These are phyloP conservation scores for Eristalinus aeneus DNA, from an alignment of 2,888 invertebrate genomes.

Conservation along the genomic window DNA sequence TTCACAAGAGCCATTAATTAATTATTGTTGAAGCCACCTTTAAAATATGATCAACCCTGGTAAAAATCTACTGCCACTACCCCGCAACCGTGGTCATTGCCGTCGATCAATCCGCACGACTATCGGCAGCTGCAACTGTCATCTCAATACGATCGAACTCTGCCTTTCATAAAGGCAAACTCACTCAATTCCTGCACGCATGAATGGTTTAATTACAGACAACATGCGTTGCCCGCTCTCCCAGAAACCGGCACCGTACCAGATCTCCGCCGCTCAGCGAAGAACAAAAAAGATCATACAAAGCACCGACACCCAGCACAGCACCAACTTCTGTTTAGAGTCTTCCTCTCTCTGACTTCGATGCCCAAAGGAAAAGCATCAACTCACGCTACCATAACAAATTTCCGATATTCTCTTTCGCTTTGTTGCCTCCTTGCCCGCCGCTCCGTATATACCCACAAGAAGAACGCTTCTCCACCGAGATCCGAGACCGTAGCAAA, in stretches of 20 bases:
- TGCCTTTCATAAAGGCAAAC: constrained; percentile 28
- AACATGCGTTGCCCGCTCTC: constrained; percentile 47
- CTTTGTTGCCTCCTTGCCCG: neutral
- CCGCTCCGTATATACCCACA: neutral
- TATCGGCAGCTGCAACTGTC: constrained; percentile 44
- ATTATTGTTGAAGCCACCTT: neutral
- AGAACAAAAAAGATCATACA: constrained; percentile 49
- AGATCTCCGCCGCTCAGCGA: constrained; percentile 15
- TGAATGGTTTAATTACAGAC: constrained; percentile 68
- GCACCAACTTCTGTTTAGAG: constrained; percentile 37
- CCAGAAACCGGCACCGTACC: constrained; percentile 21
- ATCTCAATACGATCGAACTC: constrained; percentile 11
- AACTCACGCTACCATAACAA: constrained; percentile 69
- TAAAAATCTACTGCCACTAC: neutral
- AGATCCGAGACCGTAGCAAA: constrained; percentile 52
- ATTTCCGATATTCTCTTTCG: constrained; percentile 52
- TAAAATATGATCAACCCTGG: neutral
- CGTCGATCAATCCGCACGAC: neutral
- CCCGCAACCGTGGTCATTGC: neutral
- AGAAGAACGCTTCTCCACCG: constrained; percentile 32
- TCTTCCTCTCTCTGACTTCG: constrained; percentile 6
- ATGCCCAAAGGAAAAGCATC: constrained; percentile 47
- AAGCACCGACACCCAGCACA: constrained; percentile 41
- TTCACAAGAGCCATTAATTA: neutral
- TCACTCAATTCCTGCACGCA: constrained; percentile 59